These are phyloP conservation scores for Fulmarus glacialis DNA, from an alignment of 2,113 vertebrate species.

Conservation along the genomic window DNA sequence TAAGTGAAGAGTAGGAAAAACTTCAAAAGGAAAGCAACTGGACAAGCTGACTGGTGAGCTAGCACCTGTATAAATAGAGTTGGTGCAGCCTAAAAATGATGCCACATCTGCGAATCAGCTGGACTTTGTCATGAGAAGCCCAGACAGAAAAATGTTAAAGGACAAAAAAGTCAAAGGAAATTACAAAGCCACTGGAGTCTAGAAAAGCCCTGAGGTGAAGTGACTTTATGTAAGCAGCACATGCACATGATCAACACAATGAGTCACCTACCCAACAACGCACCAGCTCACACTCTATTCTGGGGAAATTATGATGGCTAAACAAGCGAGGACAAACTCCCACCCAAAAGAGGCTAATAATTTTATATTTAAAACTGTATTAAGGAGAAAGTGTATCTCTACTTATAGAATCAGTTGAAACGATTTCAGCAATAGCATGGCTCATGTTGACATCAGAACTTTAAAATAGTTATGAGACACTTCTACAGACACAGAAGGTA, in stretches of 20 bases:
- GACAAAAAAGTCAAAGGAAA: constrained; percentile 64
- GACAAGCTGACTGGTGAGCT: not conserved
- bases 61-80: not conserved
- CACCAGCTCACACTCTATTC: not conserved
- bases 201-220: constrained; percentile 19
- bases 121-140: not conserved
- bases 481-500: not conserved
- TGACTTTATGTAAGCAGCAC: constrained; percentile 24
- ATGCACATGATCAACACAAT: not conserved
- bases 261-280: not conserved
- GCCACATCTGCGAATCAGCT: not conserved
- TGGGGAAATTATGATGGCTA: not conserved
- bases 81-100: not conserved
- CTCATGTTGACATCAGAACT: not conserved
- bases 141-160: not conserved
- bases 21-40: not conserved
- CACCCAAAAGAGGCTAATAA: not conserved
- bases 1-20: not conserved
- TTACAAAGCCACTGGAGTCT: not conserved
- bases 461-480: not conserved
- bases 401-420: not conserved
- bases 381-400: not conserved
- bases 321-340: not conserved
- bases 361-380: not conserved
- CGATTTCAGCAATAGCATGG: not conserved